phyloP scores from a whole-genome alignment of 2,113 vertebrate species.

The Dicrurus megarhynchus region DNA sequence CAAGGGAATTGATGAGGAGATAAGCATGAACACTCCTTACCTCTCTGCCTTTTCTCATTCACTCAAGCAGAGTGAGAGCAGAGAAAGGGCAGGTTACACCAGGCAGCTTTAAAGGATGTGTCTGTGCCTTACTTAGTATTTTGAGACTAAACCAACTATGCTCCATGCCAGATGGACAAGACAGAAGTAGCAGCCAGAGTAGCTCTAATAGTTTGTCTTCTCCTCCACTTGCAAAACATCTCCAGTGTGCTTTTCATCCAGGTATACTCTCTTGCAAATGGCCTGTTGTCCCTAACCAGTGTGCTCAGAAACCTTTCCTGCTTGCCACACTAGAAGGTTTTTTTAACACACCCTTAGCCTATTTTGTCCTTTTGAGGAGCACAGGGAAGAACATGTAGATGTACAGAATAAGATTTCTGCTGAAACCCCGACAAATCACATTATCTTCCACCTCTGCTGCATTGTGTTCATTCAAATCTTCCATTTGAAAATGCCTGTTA shows the following conservation, averaged over 20 bases:
- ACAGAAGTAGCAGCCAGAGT: background rate
- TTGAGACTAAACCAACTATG: background rate
- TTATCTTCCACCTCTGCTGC: background rate
- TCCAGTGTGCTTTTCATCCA: background rate
- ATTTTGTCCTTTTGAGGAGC: background rate
- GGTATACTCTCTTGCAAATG: background rate
- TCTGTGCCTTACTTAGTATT: background rate
- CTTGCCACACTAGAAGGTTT: background rate
- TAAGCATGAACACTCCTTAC: background rate
- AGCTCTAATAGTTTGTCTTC: background rate
- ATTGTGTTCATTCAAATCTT: background rate
- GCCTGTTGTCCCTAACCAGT: background rate
- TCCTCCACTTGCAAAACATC: background rate
- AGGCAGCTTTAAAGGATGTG: background rate
- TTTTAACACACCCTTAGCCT: background rate
- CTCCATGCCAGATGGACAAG: background rate
- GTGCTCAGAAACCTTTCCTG: background rate
- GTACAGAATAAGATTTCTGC: background rate
- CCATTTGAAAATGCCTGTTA: background rate
- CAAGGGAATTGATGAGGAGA: background rate
- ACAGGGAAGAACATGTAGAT: fast-evolving
- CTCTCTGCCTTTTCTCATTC: background rate
- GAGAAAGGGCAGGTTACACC: background rate
- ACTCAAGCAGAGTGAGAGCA: background rate
- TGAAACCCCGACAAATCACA: background rate